phyloP scores from a whole-genome alignment of 2,888 invertebrate species.

The Pristionchus arcanus region DNA sequence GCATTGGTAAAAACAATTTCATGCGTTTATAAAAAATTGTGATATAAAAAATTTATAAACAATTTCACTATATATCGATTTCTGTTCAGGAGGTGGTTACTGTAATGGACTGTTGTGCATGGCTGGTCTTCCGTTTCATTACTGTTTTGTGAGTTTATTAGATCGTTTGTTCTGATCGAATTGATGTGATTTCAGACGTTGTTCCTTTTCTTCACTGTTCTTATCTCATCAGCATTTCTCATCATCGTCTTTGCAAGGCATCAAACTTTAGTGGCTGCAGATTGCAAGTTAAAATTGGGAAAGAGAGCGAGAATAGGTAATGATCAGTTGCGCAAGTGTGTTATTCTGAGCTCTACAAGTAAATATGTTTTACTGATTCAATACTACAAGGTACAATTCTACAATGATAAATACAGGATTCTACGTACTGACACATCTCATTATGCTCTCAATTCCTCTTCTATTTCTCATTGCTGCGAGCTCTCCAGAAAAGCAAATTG shows the following conservation, averaged over 20 bases:
- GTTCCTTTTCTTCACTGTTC: not conserved
- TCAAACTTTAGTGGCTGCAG: not conserved
- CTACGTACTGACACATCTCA: not conserved
- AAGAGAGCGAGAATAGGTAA: not conserved
- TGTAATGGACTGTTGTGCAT: not conserved
- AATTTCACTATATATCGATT: no score
- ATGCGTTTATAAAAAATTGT: no score
- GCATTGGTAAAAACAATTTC: not conserved
- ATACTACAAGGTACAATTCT: no score
- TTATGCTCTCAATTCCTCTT: constrained; percentile 7
- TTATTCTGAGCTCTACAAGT: not conserved
- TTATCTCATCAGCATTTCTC: not conserved
- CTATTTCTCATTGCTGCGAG: not conserved
- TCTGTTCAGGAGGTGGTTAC: not conserved
- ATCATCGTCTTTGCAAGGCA: not conserved
- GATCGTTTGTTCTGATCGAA: not conserved
- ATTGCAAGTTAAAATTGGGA: not conserved
- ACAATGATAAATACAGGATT: not conserved
- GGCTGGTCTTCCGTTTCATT: not conserved
- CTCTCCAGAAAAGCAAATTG: not conserved
- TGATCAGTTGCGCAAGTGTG: not conserved
- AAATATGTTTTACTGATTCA: no score
- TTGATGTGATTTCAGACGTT: not conserved
- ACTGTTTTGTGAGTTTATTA: not conserved
- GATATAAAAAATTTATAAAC: no score